phyloP scores from a whole-genome alignment of 2,113 vertebrate genomes.

The Verasper variegatus region DNA sequence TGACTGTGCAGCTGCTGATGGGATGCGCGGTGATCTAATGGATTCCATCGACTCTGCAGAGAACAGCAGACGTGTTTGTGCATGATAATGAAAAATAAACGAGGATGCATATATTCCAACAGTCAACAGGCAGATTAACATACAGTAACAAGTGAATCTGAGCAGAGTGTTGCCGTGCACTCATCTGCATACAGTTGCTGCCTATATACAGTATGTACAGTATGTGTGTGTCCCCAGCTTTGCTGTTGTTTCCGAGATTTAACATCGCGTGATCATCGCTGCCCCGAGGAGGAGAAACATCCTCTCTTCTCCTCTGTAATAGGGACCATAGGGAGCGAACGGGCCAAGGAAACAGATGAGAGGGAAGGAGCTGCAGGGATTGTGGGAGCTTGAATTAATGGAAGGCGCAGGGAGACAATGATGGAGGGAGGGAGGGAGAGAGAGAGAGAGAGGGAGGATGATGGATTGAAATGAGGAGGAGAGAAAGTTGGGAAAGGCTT shows the following conservation, averaged over 20 bases:
- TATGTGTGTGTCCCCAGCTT: background rate
- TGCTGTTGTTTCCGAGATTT: constrained; percentile 15
- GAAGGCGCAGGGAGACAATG: constrained; percentile 4
- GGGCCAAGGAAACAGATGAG: constrained; percentile 20
- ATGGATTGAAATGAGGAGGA: constrained; percentile 23
- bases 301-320: constrained; percentile 51
- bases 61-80: background rate
- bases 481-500: background rate
- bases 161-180: background rate
- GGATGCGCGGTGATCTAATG: background rate
- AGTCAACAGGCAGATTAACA: background rate
- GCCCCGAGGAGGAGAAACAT: constrained; percentile 24
- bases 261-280: constrained; percentile 30
- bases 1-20: no score
- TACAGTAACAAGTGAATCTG: background rate
- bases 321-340: constrained; percentile 35
- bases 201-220: background rate
- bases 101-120: background rate
- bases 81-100: background rate
- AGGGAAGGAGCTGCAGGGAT: constrained; percentile 10
- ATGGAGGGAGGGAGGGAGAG: constrained; percentile 1
- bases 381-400: constrained; percentile 33
- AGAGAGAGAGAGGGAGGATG: constrained; percentile 16
- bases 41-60: background rate
- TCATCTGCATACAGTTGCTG: background rate